Base-by-base conservation (phyloP, 2,113 vertebrate genomes). In the Paramormyrops kingsleyae region DNA sequence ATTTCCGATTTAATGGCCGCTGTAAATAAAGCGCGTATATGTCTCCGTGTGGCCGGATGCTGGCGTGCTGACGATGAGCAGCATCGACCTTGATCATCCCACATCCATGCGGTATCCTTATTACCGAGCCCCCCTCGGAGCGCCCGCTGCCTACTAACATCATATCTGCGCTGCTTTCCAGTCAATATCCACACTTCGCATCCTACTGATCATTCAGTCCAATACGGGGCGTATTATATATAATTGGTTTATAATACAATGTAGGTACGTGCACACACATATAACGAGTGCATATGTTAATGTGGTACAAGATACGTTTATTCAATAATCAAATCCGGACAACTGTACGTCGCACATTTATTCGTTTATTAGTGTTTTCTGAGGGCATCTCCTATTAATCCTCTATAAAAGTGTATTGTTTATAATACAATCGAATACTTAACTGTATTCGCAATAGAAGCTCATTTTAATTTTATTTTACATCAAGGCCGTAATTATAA, bases 51-150 rank as follows among this genome's bases (percentile, higher is more conserved):
- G 42, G 39, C 88, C 70, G 70, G 88, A 80, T 83, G 88, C 80
- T 44, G 77, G 35, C 39, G 7, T 62, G 52, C 53, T 83, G 49
- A 89, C 77, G 53, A 10, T 50, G 50, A 84, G 88, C 19, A 89
- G 31, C 27, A 84, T 12, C 88, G 88, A 89, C 88, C 88, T 84
- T 84, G 77, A 27, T 31, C 88, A 59, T 80, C 39, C 35, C 52
- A 62, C 39, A 84, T 89, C 52, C 89, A 85, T 84, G 52, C 42
- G 52, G 50, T 44, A 62, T 46, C 42, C 35, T 59, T 70, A 70
- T 27, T 27, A 31, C 27, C 62, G 35, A n/a, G 31, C 70, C 10
- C 35, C 77, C 50, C 31, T 59, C n/a, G 50, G 2, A 89, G 88
- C 77, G 88, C 88, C 70, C 88, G 27, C 77, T 89, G 39, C 77